Evolutionary conservation across 2,797 vertebrate species (phyloP).

Genomic region (Pseudotriccus pelzelni): DNA sequence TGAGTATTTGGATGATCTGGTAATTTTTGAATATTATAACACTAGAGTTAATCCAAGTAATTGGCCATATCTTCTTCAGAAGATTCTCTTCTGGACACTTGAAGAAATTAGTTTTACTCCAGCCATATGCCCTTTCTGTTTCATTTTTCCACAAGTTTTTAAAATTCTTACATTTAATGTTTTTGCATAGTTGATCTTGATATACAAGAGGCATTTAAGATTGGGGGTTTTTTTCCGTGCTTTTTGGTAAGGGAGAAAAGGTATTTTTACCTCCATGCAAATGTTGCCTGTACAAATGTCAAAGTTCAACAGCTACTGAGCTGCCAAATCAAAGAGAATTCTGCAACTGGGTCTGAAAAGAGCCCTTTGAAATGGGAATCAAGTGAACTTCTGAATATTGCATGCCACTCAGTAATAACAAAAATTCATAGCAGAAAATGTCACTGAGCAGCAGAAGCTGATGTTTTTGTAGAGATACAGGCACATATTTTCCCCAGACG

Average conservation of each 20-base stretch:
- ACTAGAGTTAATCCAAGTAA: not conserved
- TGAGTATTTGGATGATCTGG: not conserved
- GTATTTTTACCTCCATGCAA: not conserved
- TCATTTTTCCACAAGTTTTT: not conserved
- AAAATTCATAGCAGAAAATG: not conserved
- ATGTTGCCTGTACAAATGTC: not conserved
- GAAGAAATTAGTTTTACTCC: not conserved
- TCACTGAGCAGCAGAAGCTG: not conserved
- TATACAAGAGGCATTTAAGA: not conserved
- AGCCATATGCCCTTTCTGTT: not conserved
- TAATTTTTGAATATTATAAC: not conserved
- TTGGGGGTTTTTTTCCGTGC: accelerated
- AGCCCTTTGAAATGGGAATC: not conserved
- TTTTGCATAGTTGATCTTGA: not conserved
- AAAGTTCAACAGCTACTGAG: not conserved
- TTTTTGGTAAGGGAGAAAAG: not conserved
- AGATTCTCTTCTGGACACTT: not conserved
- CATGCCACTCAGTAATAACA: not conserved
- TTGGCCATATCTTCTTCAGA: not conserved
- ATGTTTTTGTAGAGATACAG: not conserved
- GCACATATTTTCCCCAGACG: not conserved
- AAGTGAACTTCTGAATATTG: slow-evolving; percentile 19
- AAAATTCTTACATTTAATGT: not conserved
- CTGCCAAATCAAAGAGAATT: slow-evolving; percentile 9
- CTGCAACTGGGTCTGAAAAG: not conserved